Evolutionary conservation across 2,113 vertebrate genomes (phyloP).

Genomic region (Carassius auratus): DNA sequence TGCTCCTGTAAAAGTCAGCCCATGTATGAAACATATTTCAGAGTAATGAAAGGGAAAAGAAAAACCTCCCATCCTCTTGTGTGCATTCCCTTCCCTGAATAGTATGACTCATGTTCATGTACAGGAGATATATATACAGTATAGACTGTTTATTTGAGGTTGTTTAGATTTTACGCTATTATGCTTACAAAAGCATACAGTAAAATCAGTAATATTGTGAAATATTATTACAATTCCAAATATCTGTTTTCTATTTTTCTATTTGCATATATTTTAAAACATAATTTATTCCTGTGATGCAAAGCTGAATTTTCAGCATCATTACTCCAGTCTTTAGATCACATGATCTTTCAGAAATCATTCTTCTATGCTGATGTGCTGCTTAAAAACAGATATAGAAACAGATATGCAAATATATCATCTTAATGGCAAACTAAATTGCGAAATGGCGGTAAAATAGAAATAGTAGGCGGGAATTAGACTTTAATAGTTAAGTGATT

Average conservation of each 20-base stretch:
- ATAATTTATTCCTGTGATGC: background rate
- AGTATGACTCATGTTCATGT: background rate
- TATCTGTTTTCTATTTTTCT: background rate
- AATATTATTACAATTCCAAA: background rate
- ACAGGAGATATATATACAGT: background rate
- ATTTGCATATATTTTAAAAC: background rate
- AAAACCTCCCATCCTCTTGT: slow-evolving; percentile 11
- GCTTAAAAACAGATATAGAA: background rate
- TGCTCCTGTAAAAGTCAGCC: slow-evolving; percentile 27
- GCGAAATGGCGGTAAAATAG: background rate
- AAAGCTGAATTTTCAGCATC: background rate
- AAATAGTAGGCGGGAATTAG: background rate
- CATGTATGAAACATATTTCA: slow-evolving; percentile 23
- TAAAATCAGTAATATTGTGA: background rate
- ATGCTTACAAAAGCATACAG: background rate
- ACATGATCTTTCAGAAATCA: background rate
- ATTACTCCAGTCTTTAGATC: background rate
- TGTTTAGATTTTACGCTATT: no score
- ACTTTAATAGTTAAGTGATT: background rate
- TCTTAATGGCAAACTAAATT: background rate
- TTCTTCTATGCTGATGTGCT: background rate
- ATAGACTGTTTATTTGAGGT: no score
- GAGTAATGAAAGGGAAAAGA: slow-evolving; percentile 19
- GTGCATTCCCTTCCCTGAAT: background rate
- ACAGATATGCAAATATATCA: background rate